Base-by-base conservation (phyloP, 1,140 invertebrate species). In the Procambarus virginalis region DNA sequence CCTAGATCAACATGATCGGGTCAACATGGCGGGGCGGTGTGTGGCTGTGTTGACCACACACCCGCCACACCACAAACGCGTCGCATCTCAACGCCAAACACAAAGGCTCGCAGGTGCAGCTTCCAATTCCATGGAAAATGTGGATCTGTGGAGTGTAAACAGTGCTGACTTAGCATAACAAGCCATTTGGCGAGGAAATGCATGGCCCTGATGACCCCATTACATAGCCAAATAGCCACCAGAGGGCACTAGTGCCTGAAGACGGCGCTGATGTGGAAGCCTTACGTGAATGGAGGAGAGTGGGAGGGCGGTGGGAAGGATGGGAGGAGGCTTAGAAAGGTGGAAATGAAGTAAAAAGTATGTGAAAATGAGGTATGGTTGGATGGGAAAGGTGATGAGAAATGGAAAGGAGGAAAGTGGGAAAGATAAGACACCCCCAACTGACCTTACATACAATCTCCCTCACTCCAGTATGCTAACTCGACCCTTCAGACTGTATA, bases 131-230 rank as follows among this genome's bases (percentile, higher is more conserved):
- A 73, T 34, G 68, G 5, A 8, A 73, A 73, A 73, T 73, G 68
- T 34, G 22, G 6, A 8, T n/a, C 68, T 34, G 10, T 4, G 6
- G n/a, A 8, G 34, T 22, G 68, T 73, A 73, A 73, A 34, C 68
- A 73, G 68, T 73, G 68, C 34, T 34, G 68, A 73, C 68, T 73
- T 73, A 73, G 68, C 68, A 73, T 73, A 73, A 73, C 68, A 73
- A 73, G 68, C 68, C 68, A 73, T 73, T 73, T 34, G n/a, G n/a
- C 14, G 34, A 73, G 34, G 68, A 73, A 73, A 73, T 20, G 68
- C 68, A 22, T 73, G n/a, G 6, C 34, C n/a, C 68, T 73, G 22
- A 73, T 73, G n/a, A 73, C 68, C 14, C 22, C 68, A 73, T 73
- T 73, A 34, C n/a, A 20, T 5, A 34, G 68, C 14, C 14, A 22